Percentiles rank a stretch among this genome's conserved stretches.
Evolutionary conservation across 35 echinoderm and acorn worm species (phyloP).

Genomic region (Patiria miniata): DNA sequence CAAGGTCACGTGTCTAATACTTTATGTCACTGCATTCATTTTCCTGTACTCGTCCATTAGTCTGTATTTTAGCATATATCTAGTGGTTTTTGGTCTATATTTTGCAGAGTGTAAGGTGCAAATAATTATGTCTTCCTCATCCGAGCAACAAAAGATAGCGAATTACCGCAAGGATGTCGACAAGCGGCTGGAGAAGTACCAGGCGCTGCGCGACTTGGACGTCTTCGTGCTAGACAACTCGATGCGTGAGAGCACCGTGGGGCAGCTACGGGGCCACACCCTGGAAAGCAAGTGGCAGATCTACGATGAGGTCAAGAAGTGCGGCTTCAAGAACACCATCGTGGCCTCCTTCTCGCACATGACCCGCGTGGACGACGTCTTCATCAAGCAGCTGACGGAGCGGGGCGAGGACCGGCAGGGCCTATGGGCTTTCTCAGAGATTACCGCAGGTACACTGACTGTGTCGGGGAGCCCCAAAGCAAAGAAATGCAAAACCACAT

Average conservation of each 20-base stretch:
- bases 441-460: conserved; percentile 4
- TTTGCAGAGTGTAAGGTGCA: no score
- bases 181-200: conserved; percentile 10
- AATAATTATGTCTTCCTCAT: no score
- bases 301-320: conserved; percentile 54
- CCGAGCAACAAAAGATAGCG: no score
- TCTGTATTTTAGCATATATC: no score
- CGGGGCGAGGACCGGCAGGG: conserved; percentile 37
- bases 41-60: no score
- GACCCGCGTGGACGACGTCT: conserved; percentile 46
- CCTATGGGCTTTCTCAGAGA: conserved; percentile 52
- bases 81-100: no score
- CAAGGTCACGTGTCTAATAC: no score
- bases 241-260: conserved; percentile 40
- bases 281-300: conserved; percentile 53
- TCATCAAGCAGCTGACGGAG: conserved; percentile 37
- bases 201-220: conserved; percentile 27
- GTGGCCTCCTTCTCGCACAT: conserved; percentile 55
- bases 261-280: conserved; percentile 31
- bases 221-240: conserved; percentile 51
- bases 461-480: no score
- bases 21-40: no score
- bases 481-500: no score
- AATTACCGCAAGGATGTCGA: background rate
- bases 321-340: conserved; percentile 54